A percentile compares a stretch with the other conserved stretches of the same genome.
Evolutionary conservation across 2,797 vertebrate species (phyloP).

Genomic region (Helarctos malayanus): DNA sequence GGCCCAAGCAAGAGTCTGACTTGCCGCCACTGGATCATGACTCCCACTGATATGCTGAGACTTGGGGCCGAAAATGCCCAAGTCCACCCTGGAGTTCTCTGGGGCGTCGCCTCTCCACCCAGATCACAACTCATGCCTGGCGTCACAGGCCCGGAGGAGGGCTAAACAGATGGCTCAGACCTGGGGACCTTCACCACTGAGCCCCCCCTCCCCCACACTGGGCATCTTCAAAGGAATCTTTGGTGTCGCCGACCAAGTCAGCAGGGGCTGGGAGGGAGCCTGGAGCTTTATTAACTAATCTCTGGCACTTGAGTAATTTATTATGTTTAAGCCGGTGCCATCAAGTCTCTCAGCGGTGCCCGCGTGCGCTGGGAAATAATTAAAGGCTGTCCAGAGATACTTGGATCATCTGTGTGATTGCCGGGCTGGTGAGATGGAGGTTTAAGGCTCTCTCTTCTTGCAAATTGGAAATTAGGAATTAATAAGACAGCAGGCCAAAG

Average conservation of each 20-base stretch:
- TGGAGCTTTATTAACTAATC: constrained; percentile 92
- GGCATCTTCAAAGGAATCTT: constrained; percentile 81
- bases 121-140: neutral
- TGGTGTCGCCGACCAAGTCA: constrained; percentile 86
- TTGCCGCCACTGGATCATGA: neutral
- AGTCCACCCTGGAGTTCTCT: neutral
- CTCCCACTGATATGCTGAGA: neutral
- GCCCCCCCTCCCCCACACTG: too few relatives aligned
- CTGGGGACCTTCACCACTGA: neutral
- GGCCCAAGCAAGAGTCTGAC: neutral
- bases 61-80: neutral
- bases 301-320: constrained; percentile 91
- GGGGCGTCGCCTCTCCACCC: neutral
- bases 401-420: constrained; percentile 89
- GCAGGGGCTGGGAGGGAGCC: constrained; percentile 86
- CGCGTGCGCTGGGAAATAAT: constrained; percentile 88
- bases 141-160: neutral
- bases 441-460: constrained; percentile 88
- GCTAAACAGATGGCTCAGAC: neutral
- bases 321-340: constrained; percentile 91
- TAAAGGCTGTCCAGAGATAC: constrained; percentile 90
- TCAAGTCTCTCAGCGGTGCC: constrained; percentile 89
- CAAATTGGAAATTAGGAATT: constrained; percentile 91
- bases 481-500: constrained; percentile 85
- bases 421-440: constrained; percentile 87